Base-by-base conservation (phyloP, 2,888 invertebrate species). In the Acrobasis suavella region DNA sequence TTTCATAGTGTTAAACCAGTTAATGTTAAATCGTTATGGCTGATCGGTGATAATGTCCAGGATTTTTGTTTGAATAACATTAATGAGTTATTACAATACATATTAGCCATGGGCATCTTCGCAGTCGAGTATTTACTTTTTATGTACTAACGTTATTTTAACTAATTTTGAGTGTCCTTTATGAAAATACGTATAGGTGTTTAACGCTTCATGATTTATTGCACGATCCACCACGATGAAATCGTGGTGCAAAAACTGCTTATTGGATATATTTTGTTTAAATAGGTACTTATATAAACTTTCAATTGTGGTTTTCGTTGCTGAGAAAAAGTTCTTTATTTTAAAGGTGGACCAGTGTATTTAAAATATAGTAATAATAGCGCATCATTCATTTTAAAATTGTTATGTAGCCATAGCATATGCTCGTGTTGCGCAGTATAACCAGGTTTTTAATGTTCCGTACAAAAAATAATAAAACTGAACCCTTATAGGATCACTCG, bases 111-210 rank as follows among this genome's bases (percentile, higher is more conserved):
- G 32, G 32, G 32, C 32, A 46, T 32, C 52, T 46, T 42, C 17
- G 15, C 32, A 58, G 32, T 58, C 22, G 58, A 58, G 58, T 50
- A 58, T 58, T 58, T 58, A 37, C 58, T 58, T 58, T 50, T 50
- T 50, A 50, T 50, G 9, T 15, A 50, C 3, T 46, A 49, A 52
- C 52, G 10, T 52, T 52, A 52, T 22, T 49, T 58, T 58, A 42
- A 37, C 32, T 58, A 32, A 32, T 32, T 58, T 49, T 58, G 58
- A 50, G 46, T 58, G 58, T 50, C 14, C n/a, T 37, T 49, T 58
- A 46, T 49, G 12, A 17, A 9, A 55, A 22, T 16, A 15, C 50
- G 37, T 39, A 32, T 46, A 14, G 46, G 12, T 46, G 14, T n/a
- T 46, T 55, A 55, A 55, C 39, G 10, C 55, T 55, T 55, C 9